These are phyloP conservation scores for Cecidostiba fungosa DNA, from an alignment of 2,888 invertebrate genomes.

Conservation along the genomic window DNA sequence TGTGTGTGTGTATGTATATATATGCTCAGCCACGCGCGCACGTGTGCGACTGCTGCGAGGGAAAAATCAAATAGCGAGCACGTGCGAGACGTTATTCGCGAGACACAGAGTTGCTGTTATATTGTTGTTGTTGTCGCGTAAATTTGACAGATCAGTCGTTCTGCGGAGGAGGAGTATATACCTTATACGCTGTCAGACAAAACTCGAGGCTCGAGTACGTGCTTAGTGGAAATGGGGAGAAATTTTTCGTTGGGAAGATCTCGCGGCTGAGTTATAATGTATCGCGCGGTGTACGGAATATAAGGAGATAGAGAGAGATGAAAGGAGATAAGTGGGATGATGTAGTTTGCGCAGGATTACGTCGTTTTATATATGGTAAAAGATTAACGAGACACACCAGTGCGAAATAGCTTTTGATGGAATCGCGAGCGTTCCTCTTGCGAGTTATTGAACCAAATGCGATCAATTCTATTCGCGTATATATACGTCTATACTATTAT, in stretches of 20 bases:
- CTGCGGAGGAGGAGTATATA: background rate
- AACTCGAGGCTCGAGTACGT: background rate
- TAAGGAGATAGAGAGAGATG: background rate
- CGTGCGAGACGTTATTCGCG: slow-evolving; percentile 21
- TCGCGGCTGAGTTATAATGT: background rate
- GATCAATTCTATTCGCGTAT: no score
- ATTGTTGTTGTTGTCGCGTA: background rate
- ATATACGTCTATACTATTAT: no score
- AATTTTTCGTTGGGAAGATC: background rate
- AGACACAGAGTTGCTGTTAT: background rate
- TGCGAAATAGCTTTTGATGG: no score
- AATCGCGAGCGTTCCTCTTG: no score
- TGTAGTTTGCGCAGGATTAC: no score
- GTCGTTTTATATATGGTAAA: no score
- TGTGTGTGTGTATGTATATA: slow-evolving; percentile 63
- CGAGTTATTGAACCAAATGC: no score
- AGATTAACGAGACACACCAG: no score
- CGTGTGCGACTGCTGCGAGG: background rate
- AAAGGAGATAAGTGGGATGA: background rate
- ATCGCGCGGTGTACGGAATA: background rate
- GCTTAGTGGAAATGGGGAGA: background rate
- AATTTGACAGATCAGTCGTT: slow-evolving; percentile 18
- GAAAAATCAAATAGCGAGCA: slow-evolving; percentile 63
- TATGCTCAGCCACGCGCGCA: no score
- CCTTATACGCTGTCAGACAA: background rate